Conservation (phyloP, 1,140 invertebrate genomes). For the Drosophila virilis region DNA sequence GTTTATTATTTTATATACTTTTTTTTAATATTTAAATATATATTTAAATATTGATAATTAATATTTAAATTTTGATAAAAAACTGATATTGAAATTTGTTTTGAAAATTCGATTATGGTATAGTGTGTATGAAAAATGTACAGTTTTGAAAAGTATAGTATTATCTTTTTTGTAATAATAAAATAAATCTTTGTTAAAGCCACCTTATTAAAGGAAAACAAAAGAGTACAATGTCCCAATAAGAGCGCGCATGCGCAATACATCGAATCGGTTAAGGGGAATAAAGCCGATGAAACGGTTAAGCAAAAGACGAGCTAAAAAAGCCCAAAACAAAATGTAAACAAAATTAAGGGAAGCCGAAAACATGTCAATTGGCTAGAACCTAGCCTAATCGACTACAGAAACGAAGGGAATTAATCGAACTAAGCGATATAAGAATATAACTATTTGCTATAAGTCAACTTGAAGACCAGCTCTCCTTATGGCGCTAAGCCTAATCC, state of each 20-base stretch:
- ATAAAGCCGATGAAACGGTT: conserved; percentile 50
- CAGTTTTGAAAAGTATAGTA: too few relatives aligned
- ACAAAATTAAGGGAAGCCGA: conserved; percentile 36
- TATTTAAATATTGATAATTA: too few relatives aligned
- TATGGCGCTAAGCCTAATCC: conserved; percentile 1
- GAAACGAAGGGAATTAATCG: not conserved
- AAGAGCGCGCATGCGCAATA: conserved; percentile 56
- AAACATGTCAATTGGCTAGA: not conserved
- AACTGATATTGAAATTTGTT: too few relatives aligned
- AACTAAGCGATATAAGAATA: not conserved
- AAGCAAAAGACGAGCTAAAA: conserved; percentile 42
- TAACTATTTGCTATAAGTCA: not conserved
- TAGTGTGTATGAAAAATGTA: too few relatives aligned
- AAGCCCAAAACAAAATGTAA: conserved; percentile 70
- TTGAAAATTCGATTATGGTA: too few relatives aligned
- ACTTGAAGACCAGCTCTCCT: not conserved
- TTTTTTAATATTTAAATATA: too few relatives aligned
- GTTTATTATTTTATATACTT: too few relatives aligned
- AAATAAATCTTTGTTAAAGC: not conserved
- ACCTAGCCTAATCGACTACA: not conserved
- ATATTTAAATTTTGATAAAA: too few relatives aligned
- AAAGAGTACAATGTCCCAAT: conserved; percentile 47
- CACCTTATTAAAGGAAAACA: not conserved
- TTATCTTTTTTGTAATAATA: too few relatives aligned
- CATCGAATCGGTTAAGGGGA: conserved; percentile 48